These are phyloP conservation scores for Phengaris arion DNA, from an alignment of 2,888 invertebrate species.

Conservation along the genomic window DNA sequence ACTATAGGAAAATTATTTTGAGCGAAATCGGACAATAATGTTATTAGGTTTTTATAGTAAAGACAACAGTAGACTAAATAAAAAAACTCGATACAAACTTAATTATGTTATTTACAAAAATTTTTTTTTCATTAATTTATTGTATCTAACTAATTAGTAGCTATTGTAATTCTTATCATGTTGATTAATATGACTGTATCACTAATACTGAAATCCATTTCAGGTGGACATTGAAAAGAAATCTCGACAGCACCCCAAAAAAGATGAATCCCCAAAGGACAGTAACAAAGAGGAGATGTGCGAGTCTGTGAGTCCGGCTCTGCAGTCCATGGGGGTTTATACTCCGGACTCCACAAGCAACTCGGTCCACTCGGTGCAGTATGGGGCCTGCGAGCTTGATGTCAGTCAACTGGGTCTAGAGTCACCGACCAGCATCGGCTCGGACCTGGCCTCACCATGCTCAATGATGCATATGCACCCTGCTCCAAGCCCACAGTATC, in stretches of 20 bases:
- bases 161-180: too few relatives aligned
- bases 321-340: constrained; percentile 92
- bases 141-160: too few relatives aligned
- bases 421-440: constrained; percentile 92
- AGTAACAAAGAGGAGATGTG: constrained; percentile 67
- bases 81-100: too few relatives aligned
- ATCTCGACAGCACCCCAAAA: constrained; percentile 60
- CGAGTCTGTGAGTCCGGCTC: constrained; percentile 77
- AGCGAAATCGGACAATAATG: too few relatives aligned
- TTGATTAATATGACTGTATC: too few relatives aligned
- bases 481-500: constrained; percentile 80
- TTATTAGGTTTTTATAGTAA: too few relatives aligned
- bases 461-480: constrained; percentile 82
- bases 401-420: constrained; percentile 91
- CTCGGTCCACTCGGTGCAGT: constrained; percentile 88
- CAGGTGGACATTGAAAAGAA: constrained; percentile 68
- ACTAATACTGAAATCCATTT: neutral
- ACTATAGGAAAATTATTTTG: too few relatives aligned
- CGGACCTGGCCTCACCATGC: constrained; percentile 90
- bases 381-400: constrained; percentile 89
- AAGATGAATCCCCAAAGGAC: constrained; percentile 67
- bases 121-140: too few relatives aligned
- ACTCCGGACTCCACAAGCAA: constrained; percentile 91
- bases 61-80: too few relatives aligned
- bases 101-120: too few relatives aligned